Conservation (phyloP, 2,888 invertebrate species). For the Sussaba pulchella region DNA sequence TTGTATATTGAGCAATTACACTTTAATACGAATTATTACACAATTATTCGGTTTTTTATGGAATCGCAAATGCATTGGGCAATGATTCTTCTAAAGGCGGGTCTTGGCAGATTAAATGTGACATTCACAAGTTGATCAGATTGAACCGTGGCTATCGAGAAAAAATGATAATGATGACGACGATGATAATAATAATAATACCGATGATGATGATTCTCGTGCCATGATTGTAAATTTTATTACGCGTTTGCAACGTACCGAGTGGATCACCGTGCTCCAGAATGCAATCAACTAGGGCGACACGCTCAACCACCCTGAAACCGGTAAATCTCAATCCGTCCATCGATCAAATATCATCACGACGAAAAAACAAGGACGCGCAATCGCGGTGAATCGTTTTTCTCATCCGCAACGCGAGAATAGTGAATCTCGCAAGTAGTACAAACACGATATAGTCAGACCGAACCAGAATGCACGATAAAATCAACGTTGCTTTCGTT, state of each 20-base stretch:
- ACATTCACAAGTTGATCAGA: slow-evolving; percentile 26
- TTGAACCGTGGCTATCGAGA: slow-evolving; percentile 11
- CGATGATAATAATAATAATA: slow-evolving; percentile 5
- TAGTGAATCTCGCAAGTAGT: slow-evolving; percentile 46
- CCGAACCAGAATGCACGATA: not conserved
- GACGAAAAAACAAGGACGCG: slow-evolving; percentile 30
- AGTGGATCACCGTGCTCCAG: slow-evolving; percentile 66
- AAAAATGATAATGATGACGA: slow-evolving; percentile 32
- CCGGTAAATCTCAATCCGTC: slow-evolving; percentile 18
- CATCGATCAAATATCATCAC: too few species aligned
- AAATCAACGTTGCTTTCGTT: not conserved
- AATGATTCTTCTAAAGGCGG: slow-evolving; percentile 13
- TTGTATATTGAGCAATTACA: slow-evolving; percentile 4
- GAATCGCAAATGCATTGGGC: slow-evolving; percentile 39
- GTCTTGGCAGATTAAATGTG: slow-evolving; percentile 26
- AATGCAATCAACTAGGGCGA: slow-evolving; percentile 48
- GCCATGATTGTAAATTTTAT: slow-evolving; percentile 15
- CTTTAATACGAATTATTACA: too few species aligned
- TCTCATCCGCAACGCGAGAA: not conserved
- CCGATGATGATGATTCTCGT: not conserved
- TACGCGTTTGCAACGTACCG: slow-evolving; percentile 21
- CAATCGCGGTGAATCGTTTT: not conserved
- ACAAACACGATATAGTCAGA: slow-evolving; percentile 39
- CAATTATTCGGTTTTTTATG: too few species aligned
- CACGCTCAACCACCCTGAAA: slow-evolving; percentile 19